A percentile compares a stretch with the other conserved stretches of the same genome.
phyloP scores from a whole-genome alignment of 2,113 vertebrate genomes.

The Gobio gobio region DNA sequence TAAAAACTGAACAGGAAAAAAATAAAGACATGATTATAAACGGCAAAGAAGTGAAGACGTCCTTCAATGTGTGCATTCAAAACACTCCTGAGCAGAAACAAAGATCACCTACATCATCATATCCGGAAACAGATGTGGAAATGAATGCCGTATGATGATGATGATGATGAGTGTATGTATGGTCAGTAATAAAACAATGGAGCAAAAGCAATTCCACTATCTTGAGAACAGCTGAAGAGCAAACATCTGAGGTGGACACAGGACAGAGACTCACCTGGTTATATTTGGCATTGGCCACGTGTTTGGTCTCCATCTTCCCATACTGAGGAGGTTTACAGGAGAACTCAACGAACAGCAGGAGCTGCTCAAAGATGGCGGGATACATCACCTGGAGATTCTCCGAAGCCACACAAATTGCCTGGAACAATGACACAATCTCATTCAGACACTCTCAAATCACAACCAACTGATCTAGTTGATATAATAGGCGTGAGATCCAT shows the following conservation, averaged over 20 bases:
- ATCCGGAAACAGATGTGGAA: not conserved
- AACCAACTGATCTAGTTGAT: not conserved
- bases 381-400: constrained; percentile 99
- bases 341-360: constrained; percentile 96
- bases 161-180: constrained; percentile 1
- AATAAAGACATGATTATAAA: not conserved
- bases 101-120: not conserved
- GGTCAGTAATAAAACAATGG: not conserved
- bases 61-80: not conserved
- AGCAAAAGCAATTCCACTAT: not conserved
- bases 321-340: constrained; percentile 98
- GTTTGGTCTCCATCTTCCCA: constrained; percentile 96
- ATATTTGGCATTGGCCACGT: constrained; percentile 98
- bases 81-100: not conserved
- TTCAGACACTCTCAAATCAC: not conserved
- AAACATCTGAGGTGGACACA: not conserved
- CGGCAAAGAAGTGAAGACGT: not conserved
- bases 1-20: not conserved
- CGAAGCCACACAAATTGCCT: constrained; percentile 96
- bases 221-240: not conserved
- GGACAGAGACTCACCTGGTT: constrained; percentile 86
- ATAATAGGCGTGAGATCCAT: not conserved
- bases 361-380: constrained; percentile 96
- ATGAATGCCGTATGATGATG: not conserved
- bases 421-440: constrained; percentile 42